Evolutionary conservation across 2,797 vertebrate genomes (phyloP).

Genomic region (Lates japonicus): DNA sequence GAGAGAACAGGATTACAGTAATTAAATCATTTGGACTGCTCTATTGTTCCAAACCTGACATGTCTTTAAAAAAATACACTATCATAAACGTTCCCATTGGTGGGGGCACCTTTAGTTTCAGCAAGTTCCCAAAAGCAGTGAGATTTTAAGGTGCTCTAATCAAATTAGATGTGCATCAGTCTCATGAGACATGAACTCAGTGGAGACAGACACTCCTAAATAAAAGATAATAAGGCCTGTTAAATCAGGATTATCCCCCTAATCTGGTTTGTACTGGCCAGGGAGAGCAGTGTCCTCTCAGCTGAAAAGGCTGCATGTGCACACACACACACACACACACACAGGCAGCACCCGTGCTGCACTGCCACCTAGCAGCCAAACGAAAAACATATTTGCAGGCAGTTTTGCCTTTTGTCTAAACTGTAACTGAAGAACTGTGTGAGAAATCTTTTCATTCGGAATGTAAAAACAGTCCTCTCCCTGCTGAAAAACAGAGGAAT

Average conservation of each 20-base stretch:
- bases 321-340: slow-evolving; percentile 21
- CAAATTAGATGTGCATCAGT: slow-evolving; percentile 37
- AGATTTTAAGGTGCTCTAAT: slow-evolving; percentile 28
- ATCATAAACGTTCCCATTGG: neutral
- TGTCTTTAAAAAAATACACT: slow-evolving; percentile 16
- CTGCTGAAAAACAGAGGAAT: slow-evolving; percentile 3
- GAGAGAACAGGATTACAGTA: slow-evolving; percentile 55
- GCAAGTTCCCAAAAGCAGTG: slow-evolving; percentile 1
- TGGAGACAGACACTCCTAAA: slow-evolving; percentile 65
- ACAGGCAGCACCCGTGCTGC: slow-evolving; percentile 36
- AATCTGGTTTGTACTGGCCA: slow-evolving; percentile 75
- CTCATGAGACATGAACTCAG: slow-evolving; percentile 55
- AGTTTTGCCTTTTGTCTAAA: slow-evolving; percentile 4
- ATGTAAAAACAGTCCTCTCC: slow-evolving; percentile 7
- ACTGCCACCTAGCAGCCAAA: slow-evolving; percentile 78
- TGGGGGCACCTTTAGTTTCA: slow-evolving; percentile 15
- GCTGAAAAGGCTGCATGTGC: slow-evolving; percentile 26
- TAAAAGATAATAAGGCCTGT: slow-evolving; percentile 75
- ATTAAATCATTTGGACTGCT: slow-evolving; percentile 55
- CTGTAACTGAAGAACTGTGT: slow-evolving; percentile 5
- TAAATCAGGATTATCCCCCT: slow-evolving; percentile 76
- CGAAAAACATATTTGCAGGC: slow-evolving; percentile 31
- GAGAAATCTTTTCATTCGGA: slow-evolving; percentile 8
- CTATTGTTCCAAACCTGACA: slow-evolving; percentile 20
- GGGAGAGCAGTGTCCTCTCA: slow-evolving; percentile 51